Evolutionary conservation across 1,140 invertebrate species (phyloP).

Genomic region (Saxidomus purpurata): DNA sequence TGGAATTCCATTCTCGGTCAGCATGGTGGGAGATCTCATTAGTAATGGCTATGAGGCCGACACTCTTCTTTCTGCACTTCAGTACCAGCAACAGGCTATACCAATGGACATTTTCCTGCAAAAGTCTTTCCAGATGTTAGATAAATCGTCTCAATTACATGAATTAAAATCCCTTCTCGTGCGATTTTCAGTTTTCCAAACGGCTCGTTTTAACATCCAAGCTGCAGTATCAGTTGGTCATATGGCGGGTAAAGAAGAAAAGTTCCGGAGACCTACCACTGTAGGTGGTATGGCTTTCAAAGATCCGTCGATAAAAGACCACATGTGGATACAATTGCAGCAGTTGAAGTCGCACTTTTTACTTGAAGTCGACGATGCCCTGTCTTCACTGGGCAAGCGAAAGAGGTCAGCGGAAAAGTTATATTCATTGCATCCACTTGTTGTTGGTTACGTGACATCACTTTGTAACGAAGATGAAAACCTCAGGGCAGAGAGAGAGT

Average conservation of each 20-base stretch:
- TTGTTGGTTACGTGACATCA: background rate
- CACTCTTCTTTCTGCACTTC: background rate
- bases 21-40: conserved; percentile 3
- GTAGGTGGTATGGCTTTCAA: background rate
- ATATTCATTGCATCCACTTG: conserved; percentile 37
- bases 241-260: background rate
- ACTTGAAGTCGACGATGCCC: conserved; percentile 9
- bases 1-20: conserved; percentile 17
- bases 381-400: background rate
- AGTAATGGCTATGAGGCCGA: background rate
- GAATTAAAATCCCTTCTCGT: background rate
- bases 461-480: background rate
- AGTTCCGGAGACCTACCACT: background rate
- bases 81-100: background rate
- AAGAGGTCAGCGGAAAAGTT: background rate
- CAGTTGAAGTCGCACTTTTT: conserved; percentile 13
- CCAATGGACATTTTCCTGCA: background rate
- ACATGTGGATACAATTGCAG: background rate
- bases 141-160: background rate
- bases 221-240: background rate
- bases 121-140: background rate
- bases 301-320: background rate
- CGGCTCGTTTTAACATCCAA: background rate
- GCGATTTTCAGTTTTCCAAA: conserved; percentile 36
- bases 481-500: background rate